Conservation (phyloP, 2,888 invertebrate genomes). For the Drosophila meridionalis region DNA sequence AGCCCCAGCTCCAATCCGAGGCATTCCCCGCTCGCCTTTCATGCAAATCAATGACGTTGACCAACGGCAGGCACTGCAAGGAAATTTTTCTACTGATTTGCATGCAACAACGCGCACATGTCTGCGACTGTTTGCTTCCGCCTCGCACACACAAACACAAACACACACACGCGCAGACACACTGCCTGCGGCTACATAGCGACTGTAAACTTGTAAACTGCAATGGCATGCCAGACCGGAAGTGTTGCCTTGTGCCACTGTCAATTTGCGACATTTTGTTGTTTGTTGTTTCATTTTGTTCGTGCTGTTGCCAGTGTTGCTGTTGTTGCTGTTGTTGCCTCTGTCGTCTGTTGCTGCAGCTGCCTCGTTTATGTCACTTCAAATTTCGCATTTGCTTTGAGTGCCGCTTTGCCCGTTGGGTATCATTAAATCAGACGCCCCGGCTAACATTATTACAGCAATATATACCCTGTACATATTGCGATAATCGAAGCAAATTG, state of each 20-base stretch:
- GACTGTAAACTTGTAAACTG: slow-evolving; percentile 44
- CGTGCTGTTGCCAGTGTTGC: background rate
- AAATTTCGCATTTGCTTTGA: slow-evolving; percentile 49
- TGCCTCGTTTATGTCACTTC: slow-evolving; percentile 57
- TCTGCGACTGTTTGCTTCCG: slow-evolving; percentile 51
- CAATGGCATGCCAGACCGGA: slow-evolving; percentile 60
- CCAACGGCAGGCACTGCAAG: slow-evolving; percentile 30
- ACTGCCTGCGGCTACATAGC: slow-evolving; percentile 46
- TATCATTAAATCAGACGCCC: slow-evolving; percentile 62
- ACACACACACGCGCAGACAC: background rate
- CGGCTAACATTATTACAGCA: slow-evolving; percentile 14
- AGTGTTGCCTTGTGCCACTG: slow-evolving; percentile 68
- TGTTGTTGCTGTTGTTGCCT: background rate
- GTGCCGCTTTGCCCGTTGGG: slow-evolving; percentile 50
- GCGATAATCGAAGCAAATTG: background rate
- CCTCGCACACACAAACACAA: slow-evolving; percentile 16
- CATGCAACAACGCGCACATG: slow-evolving; percentile 50
- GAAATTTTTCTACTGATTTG: slow-evolving; percentile 60
- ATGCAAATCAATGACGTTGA: slow-evolving; percentile 51
- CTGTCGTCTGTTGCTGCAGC: slow-evolving; percentile 23
- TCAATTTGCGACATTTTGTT: slow-evolving; percentile 66
- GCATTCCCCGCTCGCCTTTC: background rate
- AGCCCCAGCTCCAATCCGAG: too few relatives aligned
- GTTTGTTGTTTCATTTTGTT: slow-evolving; percentile 1
- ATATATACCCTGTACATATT: slow-evolving; percentile 8